phyloP scores from a whole-genome alignment of 2,888 invertebrate genomes.

The Caenorhabditis sulstoni region DNA sequence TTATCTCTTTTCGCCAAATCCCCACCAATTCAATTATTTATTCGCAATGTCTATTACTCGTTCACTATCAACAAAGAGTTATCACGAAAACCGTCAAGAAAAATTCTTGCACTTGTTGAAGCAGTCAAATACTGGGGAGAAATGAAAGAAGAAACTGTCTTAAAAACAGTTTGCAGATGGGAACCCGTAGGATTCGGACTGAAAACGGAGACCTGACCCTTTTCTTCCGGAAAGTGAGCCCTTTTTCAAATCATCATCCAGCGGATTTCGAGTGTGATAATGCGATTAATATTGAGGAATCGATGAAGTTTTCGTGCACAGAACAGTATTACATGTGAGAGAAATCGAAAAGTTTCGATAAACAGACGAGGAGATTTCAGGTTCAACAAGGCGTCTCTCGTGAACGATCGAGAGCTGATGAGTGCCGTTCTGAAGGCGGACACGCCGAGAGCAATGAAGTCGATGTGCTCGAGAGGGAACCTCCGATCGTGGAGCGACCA shows the following conservation, averaged over 20 bases:
- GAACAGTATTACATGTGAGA: slow-evolving; percentile 61
- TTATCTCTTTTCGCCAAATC: slow-evolving; percentile 14
- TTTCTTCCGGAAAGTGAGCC: slow-evolving; percentile 56
- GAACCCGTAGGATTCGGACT: slow-evolving; percentile 41
- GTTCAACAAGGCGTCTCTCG: slow-evolving; percentile 51
- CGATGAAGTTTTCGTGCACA: slow-evolving; percentile 34
- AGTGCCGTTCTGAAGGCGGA: slow-evolving; percentile 13
- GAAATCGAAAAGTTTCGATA: not conserved
- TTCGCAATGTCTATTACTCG: slow-evolving; percentile 14
- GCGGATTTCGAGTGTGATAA: slow-evolving; percentile 31
- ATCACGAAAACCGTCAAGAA: not conserved
- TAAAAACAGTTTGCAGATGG: slow-evolving; percentile 35
- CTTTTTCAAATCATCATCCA: slow-evolving; percentile 60
- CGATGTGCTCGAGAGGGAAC: slow-evolving; percentile 27
- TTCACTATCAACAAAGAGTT: not conserved
- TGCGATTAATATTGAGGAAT: slow-evolving; percentile 7
- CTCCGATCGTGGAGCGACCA: slow-evolving; percentile 31
- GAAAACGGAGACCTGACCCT: slow-evolving; percentile 47
- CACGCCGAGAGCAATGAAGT: slow-evolving; percentile 52
- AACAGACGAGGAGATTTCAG: slow-evolving; percentile 13
- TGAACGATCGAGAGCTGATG: slow-evolving; percentile 25
- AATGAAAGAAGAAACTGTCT: not conserved
- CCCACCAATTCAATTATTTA: slow-evolving; percentile 20
- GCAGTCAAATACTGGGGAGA: slow-evolving; percentile 25
- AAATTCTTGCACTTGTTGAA: slow-evolving; percentile 5